Conservation (phyloP, 2,113 vertebrate genomes). For the Melanotaenia duboulayi region DNA sequence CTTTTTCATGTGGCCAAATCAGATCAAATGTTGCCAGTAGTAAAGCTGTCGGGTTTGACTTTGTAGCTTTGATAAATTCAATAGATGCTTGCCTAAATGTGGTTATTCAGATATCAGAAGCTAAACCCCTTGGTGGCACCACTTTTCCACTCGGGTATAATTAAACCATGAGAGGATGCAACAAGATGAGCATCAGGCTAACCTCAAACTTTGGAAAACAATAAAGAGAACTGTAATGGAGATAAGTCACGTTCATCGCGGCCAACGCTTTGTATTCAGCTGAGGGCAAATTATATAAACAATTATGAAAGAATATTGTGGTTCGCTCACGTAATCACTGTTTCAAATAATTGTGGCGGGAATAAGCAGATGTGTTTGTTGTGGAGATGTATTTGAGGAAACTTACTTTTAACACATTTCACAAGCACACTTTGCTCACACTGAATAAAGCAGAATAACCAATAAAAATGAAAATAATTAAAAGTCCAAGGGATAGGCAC, state of each 20-base stretch:
- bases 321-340: background rate
- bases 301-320: background rate
- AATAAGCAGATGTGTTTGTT: background rate
- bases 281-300: background rate
- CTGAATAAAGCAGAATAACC: background rate
- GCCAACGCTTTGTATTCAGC: background rate
- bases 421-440: background rate
- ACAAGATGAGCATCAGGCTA: background rate
- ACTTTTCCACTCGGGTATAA: background rate
- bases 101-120: background rate
- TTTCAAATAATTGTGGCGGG: background rate
- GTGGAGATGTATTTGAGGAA: background rate
- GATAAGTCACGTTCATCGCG: background rate
- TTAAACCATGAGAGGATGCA: background rate
- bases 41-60: too few relatives aligned
- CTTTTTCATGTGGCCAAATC: too few relatives aligned
- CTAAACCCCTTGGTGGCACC: background rate
- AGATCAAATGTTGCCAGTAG: too few relatives aligned
- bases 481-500: constrained; percentile 1
- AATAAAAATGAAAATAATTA: constrained; percentile 5
- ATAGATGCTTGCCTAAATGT: background rate
- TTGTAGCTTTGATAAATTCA: background rate
- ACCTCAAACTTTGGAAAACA: background rate
- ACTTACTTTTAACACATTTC: background rate
- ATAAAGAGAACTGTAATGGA: background rate